A percentile compares a stretch with the other conserved stretches of the same genome.
These are phyloP conservation scores for Apamea sordens DNA, from an alignment of 2,888 invertebrate genomes.

Conservation along the genomic window DNA sequence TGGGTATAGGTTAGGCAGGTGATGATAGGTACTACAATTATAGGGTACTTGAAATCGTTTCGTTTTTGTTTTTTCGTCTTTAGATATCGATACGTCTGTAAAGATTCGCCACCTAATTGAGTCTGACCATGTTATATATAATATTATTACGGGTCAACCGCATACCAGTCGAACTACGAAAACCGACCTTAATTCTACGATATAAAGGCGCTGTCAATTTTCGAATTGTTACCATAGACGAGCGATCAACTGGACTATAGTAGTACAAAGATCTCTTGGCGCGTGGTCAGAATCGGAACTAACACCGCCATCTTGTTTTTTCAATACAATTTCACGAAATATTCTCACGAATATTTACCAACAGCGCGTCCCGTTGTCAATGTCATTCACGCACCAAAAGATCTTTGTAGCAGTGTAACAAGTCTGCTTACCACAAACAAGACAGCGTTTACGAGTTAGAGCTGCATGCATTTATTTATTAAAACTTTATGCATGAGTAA, in stretches of 20 bases:
- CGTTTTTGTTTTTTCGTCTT: neutral
- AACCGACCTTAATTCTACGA: neutral
- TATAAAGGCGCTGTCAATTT: neutral
- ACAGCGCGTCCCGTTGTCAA: neutral
- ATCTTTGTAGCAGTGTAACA: neutral
- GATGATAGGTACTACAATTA: too few species aligned
- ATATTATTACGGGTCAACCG: neutral
- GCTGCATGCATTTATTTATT: neutral
- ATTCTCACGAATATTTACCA: neutral
- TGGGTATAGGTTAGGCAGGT: too few species aligned
- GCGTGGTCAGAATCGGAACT: neutral
- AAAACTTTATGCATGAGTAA: neutral
- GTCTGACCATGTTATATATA: neutral
- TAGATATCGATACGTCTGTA: neutral
- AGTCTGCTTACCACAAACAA: constrained; percentile 24
- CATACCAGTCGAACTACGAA: neutral
- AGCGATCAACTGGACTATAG: neutral
- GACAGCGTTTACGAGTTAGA: constrained; percentile 25
- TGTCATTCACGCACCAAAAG: neutral
- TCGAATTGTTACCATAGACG: neutral
- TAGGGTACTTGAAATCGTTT: neutral
- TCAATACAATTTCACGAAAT: neutral
- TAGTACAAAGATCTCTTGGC: neutral
- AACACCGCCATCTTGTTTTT: neutral
- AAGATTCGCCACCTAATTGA: neutral